Evolutionary conservation across 2,797 vertebrate genomes (phyloP).

Genomic region (Sebastes diploproa): DNA sequence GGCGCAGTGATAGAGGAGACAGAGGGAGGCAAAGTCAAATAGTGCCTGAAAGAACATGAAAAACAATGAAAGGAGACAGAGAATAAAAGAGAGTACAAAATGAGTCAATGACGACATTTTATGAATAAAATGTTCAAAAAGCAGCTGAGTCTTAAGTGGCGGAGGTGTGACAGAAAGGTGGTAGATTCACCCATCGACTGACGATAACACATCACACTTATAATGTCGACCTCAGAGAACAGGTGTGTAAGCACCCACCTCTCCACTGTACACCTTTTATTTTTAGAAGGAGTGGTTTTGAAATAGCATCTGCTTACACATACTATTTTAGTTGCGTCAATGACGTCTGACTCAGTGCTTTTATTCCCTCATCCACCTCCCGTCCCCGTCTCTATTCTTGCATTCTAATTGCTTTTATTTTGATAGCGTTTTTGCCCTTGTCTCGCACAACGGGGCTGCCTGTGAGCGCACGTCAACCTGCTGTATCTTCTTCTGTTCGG

Average conservation of each 20-base stretch:
- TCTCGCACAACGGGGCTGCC: constrained; percentile 16
- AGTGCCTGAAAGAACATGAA: constrained; percentile 43
- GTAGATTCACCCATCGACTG: not conserved
- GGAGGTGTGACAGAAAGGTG: constrained; percentile 29
- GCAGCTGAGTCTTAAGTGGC: not conserved
- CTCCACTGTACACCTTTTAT: constrained; percentile 28
- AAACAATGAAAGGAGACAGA: not conserved
- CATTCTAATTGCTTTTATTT: constrained; percentile 59
- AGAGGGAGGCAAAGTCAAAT: constrained; percentile 66
- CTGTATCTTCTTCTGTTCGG: not conserved
- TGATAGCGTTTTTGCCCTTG: constrained; percentile 19
- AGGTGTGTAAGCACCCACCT: constrained; percentile 4
- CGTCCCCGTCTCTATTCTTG: constrained; percentile 19
- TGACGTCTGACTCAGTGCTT: not conserved
- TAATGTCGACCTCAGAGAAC: constrained; percentile 6
- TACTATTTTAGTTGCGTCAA: constrained; percentile 25
- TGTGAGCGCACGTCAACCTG: constrained; percentile 17
- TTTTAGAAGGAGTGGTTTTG: constrained; percentile 46
- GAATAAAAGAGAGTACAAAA: not conserved
- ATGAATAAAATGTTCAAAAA: constrained; percentile 21
- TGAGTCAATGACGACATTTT: constrained; percentile 24
- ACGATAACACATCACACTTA: constrained; percentile 28
- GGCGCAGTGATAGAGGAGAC: constrained; percentile 48
- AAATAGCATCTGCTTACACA: constrained; percentile 54
- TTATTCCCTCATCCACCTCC: constrained; percentile 1